Evolutionary conservation across 1,140 invertebrate genomes (phyloP), one percentile per base, ranked within the genome.

Genomic region (Nautilus pompilius): DNA sequence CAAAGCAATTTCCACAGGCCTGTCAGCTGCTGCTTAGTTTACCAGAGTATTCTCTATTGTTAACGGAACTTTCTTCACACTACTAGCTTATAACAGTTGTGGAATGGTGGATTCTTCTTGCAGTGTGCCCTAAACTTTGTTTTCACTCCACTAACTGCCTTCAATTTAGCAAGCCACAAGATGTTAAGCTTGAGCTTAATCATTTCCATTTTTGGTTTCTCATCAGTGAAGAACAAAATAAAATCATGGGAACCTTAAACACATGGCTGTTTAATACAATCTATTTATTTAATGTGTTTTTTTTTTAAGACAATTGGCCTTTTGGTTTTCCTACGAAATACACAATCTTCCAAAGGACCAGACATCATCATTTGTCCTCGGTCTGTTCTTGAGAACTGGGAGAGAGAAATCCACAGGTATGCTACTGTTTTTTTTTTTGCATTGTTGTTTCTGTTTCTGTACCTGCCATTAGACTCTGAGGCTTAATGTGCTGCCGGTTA

Each of bases 301-400:
- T 55, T 55, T 4, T 67, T 71, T 48, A 64, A 83, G 76, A 77
- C 79, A 0, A 82, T 84, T 58, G 71, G 79, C 3, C 73, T 80
- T 58, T 57, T 82, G 10, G 61, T 72, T 8, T 76, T 78, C 51
- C 61, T 81, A 20, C 67, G 72, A 60, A 61, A 66, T 13, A 69
- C 51, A 24, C 59, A 66, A 33, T 65, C 60, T 20, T 58, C 60
- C 20, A 65, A 65, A 36, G 46, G 60, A 4, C 76, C 76, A 20
- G 69, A 72, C 63, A 62, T 83, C 17, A 76, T 84, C 24, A 71
- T 84, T 2, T 80, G 76, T 65, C 83, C 83, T 3, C 60, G 82
- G 30, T 82, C 82, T 17, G 80, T 83, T 5, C 54, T 83, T 29
- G 72, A 78, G 28, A 82, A 84, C 62, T 84, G 83, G 83, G 65